These are phyloP conservation scores for Serilophus lunatus DNA, from an alignment of 2,113 vertebrate species.

Conservation along the genomic window DNA sequence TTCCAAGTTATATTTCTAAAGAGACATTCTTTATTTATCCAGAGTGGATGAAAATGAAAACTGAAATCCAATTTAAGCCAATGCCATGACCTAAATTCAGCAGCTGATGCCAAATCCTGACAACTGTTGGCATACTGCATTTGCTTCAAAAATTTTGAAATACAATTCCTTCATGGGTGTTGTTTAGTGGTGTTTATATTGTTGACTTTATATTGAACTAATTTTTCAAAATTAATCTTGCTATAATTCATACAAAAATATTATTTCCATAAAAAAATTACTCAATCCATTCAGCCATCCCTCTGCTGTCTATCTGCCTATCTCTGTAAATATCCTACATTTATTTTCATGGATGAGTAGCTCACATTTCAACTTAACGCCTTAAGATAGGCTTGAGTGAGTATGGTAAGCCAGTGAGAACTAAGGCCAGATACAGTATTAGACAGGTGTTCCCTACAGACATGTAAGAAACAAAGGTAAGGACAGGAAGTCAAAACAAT, in stretches of 20 bases:
- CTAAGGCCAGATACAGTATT: constrained; percentile 79
- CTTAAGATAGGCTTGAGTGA: constrained; percentile 82
- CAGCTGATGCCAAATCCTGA: constrained; percentile 27
- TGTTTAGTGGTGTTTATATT: constrained; percentile 22
- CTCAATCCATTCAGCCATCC: constrained; percentile 64
- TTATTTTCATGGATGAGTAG: constrained; percentile 79
- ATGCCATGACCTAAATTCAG: constrained; percentile 56
- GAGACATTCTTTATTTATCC: constrained; percentile 63
- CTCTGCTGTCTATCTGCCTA: constrained; percentile 73
- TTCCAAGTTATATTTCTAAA: constrained; percentile 62
- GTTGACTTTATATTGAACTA: constrained; percentile 21
- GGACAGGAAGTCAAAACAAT: constrained; percentile 93
- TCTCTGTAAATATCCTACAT: constrained; percentile 72
- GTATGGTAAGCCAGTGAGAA: constrained; percentile 79
- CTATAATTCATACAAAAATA: constrained; percentile 38
- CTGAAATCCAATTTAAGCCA: constrained; percentile 59
- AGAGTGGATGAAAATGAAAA: constrained; percentile 61
- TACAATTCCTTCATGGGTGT: not conserved
- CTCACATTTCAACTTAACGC: constrained; percentile 73
- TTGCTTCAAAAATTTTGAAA: constrained; percentile 34
- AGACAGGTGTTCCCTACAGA: constrained; percentile 89
- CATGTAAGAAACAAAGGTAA: constrained; percentile 87
- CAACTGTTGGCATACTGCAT: constrained; percentile 39
- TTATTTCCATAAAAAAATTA: constrained; percentile 63
- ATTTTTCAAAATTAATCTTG: constrained; percentile 24